A percentile compares a stretch with the other conserved stretches of the same genome.
Conservation (phyloP, 1,140 invertebrate genomes). For the Stegodyphus dumicola region DNA sequence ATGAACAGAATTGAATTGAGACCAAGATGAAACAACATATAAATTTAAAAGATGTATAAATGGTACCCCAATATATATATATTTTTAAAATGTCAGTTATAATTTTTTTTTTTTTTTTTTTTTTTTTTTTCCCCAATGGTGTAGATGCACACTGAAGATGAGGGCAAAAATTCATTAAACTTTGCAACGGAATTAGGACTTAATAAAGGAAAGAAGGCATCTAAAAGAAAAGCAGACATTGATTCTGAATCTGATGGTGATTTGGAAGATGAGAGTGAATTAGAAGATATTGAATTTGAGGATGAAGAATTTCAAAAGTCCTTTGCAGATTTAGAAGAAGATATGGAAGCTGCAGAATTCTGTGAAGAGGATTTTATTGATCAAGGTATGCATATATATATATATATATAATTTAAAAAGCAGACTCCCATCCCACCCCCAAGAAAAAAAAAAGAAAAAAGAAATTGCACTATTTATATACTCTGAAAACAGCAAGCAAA, state of each 20-base stretch:
- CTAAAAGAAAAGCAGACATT: not conserved
- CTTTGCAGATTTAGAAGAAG: slow-evolving; percentile 67
- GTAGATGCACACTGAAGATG: slow-evolving; percentile 43
- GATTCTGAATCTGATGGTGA: slow-evolving; percentile 40
- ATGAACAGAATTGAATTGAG: too few species aligned
- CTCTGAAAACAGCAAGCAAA: not conserved
- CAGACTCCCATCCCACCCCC: too few species aligned
- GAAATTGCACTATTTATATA: too few species aligned
- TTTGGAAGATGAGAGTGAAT: slow-evolving; percentile 65
- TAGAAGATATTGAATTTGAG: slow-evolving; percentile 67
- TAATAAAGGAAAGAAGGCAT: slow-evolving; percentile 10
- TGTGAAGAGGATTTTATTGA: slow-evolving; percentile 14
- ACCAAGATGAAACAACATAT: too few species aligned
- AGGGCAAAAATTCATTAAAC: slow-evolving; percentile 25
- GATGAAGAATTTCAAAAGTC: slow-evolving; percentile 64
- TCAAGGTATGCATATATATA: not conserved
- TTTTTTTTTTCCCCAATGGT: not conserved
- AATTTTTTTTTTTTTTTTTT: not conserved
- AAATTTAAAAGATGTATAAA: too few species aligned
- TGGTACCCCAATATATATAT: too few species aligned
- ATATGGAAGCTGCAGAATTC: slow-evolving; percentile 78
- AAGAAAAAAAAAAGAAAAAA: too few species aligned
- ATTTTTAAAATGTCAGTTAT: not conserved
- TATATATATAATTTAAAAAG: not conserved
- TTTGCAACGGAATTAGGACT: slow-evolving; percentile 49